phyloP scores from a whole-genome alignment of 2,888 invertebrate genomes.

The Megaustenia siamemsis region DNA sequence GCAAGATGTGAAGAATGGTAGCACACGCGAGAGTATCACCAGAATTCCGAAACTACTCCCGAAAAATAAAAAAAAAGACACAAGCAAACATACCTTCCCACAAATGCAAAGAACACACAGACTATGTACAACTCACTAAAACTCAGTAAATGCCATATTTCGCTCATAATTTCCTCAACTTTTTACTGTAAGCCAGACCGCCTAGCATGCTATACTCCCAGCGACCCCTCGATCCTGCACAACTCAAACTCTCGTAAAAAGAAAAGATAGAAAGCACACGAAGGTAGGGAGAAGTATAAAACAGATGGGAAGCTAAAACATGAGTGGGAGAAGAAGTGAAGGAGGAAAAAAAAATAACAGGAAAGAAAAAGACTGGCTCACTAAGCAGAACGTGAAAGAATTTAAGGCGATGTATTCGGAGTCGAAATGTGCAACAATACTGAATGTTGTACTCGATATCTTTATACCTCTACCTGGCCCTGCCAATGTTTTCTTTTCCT shows the following conservation, averaged over 20 bases:
- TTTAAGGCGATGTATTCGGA: not conserved
- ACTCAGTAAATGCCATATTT: slow-evolving; percentile 19
- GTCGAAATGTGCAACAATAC: not conserved
- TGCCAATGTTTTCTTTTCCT: not conserved
- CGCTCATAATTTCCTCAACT: not conserved
- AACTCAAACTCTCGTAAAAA: not conserved
- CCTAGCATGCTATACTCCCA: not conserved
- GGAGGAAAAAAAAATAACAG: not conserved
- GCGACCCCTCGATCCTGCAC: not conserved
- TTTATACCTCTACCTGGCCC: not conserved
- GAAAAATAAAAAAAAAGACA: not conserved
- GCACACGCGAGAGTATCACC: not conserved
- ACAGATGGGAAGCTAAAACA: not conserved
- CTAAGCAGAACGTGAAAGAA: slow-evolving; percentile 12
- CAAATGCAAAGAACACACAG: not conserved
- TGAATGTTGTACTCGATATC: not conserved
- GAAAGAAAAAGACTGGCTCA: not conserved
- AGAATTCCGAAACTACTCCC: not conserved
- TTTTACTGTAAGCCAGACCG: slow-evolving; percentile 7
- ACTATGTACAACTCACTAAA: slow-evolving; percentile 19
- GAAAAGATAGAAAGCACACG: not conserved
- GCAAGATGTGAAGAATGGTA: not conserved
- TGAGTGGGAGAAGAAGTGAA: not conserved
- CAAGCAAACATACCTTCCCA: not conserved
- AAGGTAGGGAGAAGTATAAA: slow-evolving; percentile 15